These are phyloP conservation scores for Leptinotarsa rubiginosa DNA, from an alignment of 2,888 invertebrate genomes.

Conservation along the genomic window DNA sequence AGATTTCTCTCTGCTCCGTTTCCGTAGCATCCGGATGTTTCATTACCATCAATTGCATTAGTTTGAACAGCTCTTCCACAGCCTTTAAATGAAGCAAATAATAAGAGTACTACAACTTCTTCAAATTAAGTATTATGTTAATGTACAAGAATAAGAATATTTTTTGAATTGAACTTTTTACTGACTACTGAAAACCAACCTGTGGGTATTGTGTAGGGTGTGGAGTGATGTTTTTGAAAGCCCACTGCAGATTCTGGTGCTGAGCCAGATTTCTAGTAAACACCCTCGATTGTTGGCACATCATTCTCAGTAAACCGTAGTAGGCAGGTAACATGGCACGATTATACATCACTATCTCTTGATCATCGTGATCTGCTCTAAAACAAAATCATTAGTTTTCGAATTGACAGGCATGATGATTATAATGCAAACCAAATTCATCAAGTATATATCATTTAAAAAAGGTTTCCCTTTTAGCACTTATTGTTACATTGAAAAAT, in stretches of 20 bases:
- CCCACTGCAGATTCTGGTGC: slow-evolving; percentile 97
- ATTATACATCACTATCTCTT: slow-evolving; percentile 94
- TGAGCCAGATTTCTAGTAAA: slow-evolving; percentile 89
- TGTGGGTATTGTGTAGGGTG: slow-evolving; percentile 93
- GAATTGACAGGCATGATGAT: neutral
- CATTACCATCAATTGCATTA: slow-evolving; percentile 90
- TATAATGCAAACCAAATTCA: too few relatives aligned
- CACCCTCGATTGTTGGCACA: slow-evolving; percentile 87
- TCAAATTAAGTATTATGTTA: too few relatives aligned
- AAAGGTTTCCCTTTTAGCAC: too few relatives aligned
- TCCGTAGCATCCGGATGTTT: slow-evolving; percentile 83
- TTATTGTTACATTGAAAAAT: too few relatives aligned
- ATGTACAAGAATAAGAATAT: too few relatives aligned
- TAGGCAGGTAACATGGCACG: slow-evolving; percentile 93
- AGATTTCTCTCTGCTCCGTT: slow-evolving; percentile 85
- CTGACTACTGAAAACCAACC: slow-evolving; percentile 60
- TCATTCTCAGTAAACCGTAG: slow-evolving; percentile 88
- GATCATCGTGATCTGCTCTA: slow-evolving; percentile 96
- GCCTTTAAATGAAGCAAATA: slow-evolving; percentile 68
- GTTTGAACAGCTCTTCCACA: slow-evolving; percentile 90
- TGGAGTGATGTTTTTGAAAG: slow-evolving; percentile 96
- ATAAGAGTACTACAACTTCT: too few relatives aligned
- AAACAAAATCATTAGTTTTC: slow-evolving; percentile 42
- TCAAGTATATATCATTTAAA: too few relatives aligned
- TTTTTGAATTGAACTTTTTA: too few relatives aligned